Base-by-base conservation (phyloP, 2,113 vertebrate genomes). In the Arothron firmamentum region DNA sequence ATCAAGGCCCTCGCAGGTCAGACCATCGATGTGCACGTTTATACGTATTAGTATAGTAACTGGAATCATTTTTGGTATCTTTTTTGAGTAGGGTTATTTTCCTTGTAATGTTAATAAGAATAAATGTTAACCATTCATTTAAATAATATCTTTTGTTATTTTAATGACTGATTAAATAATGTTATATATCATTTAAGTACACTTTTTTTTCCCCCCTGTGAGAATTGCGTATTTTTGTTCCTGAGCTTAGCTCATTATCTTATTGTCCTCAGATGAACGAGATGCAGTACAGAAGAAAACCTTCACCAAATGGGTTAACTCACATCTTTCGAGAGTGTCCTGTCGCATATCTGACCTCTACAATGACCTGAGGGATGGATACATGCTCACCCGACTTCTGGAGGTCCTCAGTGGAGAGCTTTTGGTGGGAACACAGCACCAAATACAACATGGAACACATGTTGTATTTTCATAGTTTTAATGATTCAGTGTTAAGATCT, bases 221-320 rank as follows among this genome's bases (percentile, higher is more conserved):
- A 25, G 25, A 10, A 1, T 53, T 46, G 0, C 18, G 0, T 1
- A 9, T 21, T 28, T 28, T 28, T 28, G 25, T 28, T 28, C 25
- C 25, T 28, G 25, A 28, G 25, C 25, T 28, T 7, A 28, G 25
- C 25, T 7, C 48, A 17, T 18, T 38, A 47, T 5, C 3, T 63
- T 47, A 2, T 63, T 50, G 17, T 5, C 9, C 51, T 47, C 60
- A 98, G 96, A 98, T 55, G 96, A 97, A 72, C 87, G 96, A 3
- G 96, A 98, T 25, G 93, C 94, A 0, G 96, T 98, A 52, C 96
- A 98, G 92, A 96, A 98, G 90, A 98, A 98, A 68, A 98, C 96
- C 11, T 97, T 98, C 74, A 97, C 94, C 59, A 97, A 96, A 72
- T 97, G 95, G 95, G 93, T 97, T 25, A 97, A 97, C 73, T 93